Percentiles rank a stretch among this genome's conserved stretches.
These are phyloP conservation scores for Crepidodera aurea DNA, from an alignment of 2,888 invertebrate genomes.

Conservation along the genomic window DNA sequence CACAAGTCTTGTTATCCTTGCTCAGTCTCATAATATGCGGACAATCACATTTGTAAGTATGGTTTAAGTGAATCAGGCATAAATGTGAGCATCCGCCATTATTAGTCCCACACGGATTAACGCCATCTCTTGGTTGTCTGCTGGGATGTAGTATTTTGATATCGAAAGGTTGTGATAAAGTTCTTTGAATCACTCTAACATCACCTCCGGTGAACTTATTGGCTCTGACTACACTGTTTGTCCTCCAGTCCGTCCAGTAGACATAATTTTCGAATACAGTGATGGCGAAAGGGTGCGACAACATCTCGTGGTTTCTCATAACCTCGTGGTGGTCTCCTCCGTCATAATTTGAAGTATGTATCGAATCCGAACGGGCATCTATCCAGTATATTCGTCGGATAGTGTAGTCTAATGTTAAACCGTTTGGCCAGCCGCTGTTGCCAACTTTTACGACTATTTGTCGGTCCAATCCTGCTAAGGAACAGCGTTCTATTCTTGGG, in stretches of 20 bases:
- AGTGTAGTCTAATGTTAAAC: slow-evolving; percentile 80
- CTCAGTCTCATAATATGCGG: slow-evolving; percentile 86
- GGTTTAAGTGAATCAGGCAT: slow-evolving; percentile 75
- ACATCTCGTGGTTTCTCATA: slow-evolving; percentile 73
- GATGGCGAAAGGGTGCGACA: slow-evolving; percentile 90
- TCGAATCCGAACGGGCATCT: slow-evolving; percentile 86
- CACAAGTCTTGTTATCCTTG: slow-evolving; percentile 71
- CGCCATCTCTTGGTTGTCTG: slow-evolving; percentile 70
- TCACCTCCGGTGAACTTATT: slow-evolving; percentile 88
- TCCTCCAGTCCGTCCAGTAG: slow-evolving; percentile 95
- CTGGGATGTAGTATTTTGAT: slow-evolving; percentile 83
- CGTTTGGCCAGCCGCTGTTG: slow-evolving; percentile 85
- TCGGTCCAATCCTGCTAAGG: slow-evolving; percentile 78
- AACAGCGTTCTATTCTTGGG: slow-evolving; percentile 83
- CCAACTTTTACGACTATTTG: slow-evolving; percentile 64
- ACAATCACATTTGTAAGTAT: slow-evolving; percentile 77
- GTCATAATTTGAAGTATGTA: slow-evolving; percentile 84
- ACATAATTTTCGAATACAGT: slow-evolving; percentile 85
- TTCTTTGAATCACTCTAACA: slow-evolving; percentile 80
- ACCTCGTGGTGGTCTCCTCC: slow-evolving; percentile 74
- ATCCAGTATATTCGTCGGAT: slow-evolving; percentile 82
- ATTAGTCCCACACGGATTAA: slow-evolving; percentile 73
- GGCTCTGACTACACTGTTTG: slow-evolving; percentile 84
- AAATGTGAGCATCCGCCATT: slow-evolving; percentile 85
- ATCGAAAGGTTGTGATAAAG: slow-evolving; percentile 89